Evolutionary conservation across 2,888 invertebrate species (phyloP).

Genomic region (Parnassius orleans): DNA sequence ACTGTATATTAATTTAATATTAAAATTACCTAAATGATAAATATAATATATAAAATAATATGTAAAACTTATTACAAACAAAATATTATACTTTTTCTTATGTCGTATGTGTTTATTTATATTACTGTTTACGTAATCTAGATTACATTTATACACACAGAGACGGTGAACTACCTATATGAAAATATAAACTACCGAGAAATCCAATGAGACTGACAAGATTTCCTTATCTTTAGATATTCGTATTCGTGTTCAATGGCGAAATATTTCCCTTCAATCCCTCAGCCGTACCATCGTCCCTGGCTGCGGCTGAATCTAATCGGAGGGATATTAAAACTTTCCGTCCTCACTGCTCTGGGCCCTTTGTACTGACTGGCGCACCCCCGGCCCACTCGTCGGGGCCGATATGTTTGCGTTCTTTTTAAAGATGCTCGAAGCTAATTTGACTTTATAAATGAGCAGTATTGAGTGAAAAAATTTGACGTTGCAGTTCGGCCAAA

Average conservation of each 20-base stretch:
- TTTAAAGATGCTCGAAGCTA: slow-evolving; percentile 52
- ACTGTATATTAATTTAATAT: too few relatives aligned
- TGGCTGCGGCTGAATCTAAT: slow-evolving; percentile 71
- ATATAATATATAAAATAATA: too few relatives aligned
- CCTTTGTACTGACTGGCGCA: slow-evolving; percentile 58
- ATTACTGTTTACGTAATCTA: too few relatives aligned
- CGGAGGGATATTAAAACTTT: slow-evolving; percentile 79
- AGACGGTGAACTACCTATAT: background rate
- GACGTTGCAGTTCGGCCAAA: background rate
- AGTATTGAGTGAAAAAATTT: slow-evolving; percentile 30
- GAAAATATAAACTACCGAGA: slow-evolving; percentile 8
- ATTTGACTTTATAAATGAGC: slow-evolving; percentile 43
- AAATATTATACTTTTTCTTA: background rate
- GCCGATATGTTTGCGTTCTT: slow-evolving; percentile 47
- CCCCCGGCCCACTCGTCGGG: slow-evolving; percentile 34
- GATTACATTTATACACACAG: background rate
- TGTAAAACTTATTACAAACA: too few relatives aligned
- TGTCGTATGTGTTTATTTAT: background rate
- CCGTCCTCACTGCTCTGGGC: slow-evolving; percentile 55
- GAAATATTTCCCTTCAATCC: slow-evolving; percentile 60
- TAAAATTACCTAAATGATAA: too few relatives aligned
- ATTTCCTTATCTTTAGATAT: slow-evolving; percentile 63
- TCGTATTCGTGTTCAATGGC: slow-evolving; percentile 65
- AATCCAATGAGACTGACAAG: slow-evolving; percentile 43
- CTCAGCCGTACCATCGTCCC: slow-evolving; percentile 52